Base-by-base conservation (phyloP, 2,113 vertebrate genomes). In the Embiotoca jacksoni region DNA sequence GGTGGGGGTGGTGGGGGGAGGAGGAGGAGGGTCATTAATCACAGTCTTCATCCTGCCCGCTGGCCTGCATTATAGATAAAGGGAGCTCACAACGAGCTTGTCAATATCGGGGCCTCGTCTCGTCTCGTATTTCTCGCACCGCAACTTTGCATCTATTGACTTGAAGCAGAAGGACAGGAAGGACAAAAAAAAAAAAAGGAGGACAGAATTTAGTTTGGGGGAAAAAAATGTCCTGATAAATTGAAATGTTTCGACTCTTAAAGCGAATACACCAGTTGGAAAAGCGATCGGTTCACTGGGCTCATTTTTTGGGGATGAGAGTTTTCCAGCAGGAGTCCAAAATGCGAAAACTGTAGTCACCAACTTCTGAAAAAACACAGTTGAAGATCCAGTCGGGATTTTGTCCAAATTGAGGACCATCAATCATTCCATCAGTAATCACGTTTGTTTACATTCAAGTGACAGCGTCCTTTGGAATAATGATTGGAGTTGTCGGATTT, bases 21-120 rank as follows among this genome's bases (percentile, higher is more conserved):
- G 23, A 23, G 23, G 23, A 23, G n/a, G 58, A 69, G 56, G n/a
- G 61, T 82, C 83, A 86, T 88, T 81, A 88, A 86, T 90, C 81
- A 84, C 78, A 65, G 65, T 75, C 72, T 59, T 36, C 47, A 2
- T 54, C 76, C 81, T 86, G 79, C 75, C 76, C 50, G 13, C 68
- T 44, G 50, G 58, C 84, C 79, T 83, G 79, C 76, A 79, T 83
- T 82, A 68, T 64, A 71, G 54, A 80, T 72, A 69, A 68, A 74
- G 10, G 23, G 33, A 49, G 58, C 61, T 30, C 52, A 49, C 50
- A 37, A 23, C 16, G 13, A 3, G 16, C 72, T 61, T 60, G 78
- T 84, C 80, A 60, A 80, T 90, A 72, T 69, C 53, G 78, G 1
- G 44, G 70, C 58, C 70, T 69, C 72, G 23, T 82, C 55, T 56